These are phyloP conservation scores for Orius insidiosus DNA, from an alignment of 1,140 invertebrate species.

Conservation along the genomic window DNA sequence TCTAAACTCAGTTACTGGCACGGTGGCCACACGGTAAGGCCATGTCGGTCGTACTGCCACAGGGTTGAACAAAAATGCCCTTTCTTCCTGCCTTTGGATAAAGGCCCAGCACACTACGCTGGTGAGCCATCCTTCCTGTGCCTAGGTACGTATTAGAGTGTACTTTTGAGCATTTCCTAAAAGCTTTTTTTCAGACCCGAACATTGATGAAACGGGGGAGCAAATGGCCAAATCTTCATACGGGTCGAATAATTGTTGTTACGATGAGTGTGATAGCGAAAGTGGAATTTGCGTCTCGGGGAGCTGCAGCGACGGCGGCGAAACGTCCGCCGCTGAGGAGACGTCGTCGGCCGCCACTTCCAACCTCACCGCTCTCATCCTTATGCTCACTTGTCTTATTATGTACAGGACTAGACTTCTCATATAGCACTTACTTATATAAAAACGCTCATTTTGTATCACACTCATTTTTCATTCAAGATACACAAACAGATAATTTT, in stretches of 20 bases:
- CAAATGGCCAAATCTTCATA: constrained; percentile 50
- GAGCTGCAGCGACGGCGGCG: background rate
- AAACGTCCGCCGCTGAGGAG: constrained; percentile 1
- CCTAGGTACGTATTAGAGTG: constrained; percentile 42
- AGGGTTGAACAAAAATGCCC: constrained; percentile 74
- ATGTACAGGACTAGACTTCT: constrained; percentile 15
- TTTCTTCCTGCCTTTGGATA: constrained; percentile 69
- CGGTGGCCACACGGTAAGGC: constrained; percentile 34
- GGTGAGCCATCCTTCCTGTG: constrained; percentile 76
- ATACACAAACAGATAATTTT: background rate
- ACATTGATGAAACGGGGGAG: constrained; percentile 54
- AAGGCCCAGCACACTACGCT: constrained; percentile 69
- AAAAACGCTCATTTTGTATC: constrained; percentile 9
- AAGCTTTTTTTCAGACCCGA: constrained; percentile 45
- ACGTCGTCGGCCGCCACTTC: background rate
- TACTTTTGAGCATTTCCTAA: background rate
- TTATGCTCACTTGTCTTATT: constrained; percentile 7
- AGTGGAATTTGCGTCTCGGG: background rate
- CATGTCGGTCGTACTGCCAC: constrained; percentile 66
- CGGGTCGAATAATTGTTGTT: constrained; percentile 47
- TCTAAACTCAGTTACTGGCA: constrained; percentile 61
- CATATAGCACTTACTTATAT: constrained; percentile 14
- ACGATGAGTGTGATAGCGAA: constrained; percentile 38
- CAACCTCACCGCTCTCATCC: background rate
- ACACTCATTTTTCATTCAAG: constrained; percentile 9